Conservation (phyloP, 2,113 vertebrate genomes). For the Sebastes schlegelii region DNA sequence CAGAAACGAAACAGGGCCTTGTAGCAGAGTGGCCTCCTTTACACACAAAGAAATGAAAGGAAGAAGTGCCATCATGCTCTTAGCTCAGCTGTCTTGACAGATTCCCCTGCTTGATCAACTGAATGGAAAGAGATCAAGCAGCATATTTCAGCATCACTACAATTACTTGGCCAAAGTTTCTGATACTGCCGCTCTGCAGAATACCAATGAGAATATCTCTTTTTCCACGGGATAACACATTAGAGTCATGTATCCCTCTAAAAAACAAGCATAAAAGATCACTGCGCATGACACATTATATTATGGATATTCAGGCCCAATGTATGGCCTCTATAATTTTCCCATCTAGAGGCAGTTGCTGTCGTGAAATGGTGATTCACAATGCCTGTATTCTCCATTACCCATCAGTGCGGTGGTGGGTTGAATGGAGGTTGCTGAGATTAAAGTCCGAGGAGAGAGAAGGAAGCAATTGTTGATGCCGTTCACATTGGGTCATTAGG, state of each 20-base stretch:
- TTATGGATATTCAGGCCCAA: slow-evolving; percentile 41
- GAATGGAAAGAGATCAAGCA: slow-evolving; percentile 71
- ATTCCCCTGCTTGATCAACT: slow-evolving; percentile 67
- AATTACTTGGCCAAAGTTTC: slow-evolving; percentile 56
- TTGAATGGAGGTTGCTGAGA: slow-evolving; percentile 51
- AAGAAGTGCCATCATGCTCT: background rate
- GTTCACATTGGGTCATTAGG: slow-evolving; percentile 77
- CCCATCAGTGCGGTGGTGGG: slow-evolving; percentile 28
- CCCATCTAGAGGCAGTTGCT: slow-evolving; percentile 45
- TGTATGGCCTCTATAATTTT: slow-evolving; percentile 55
- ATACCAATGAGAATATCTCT: slow-evolving; percentile 48
- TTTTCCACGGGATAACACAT: background rate
- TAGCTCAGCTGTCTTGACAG: slow-evolving; percentile 51
- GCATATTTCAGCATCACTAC: slow-evolving; percentile 65
- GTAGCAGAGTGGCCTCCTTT: slow-evolving; percentile 36
- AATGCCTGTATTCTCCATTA: slow-evolving; percentile 54
- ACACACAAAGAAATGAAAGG: slow-evolving; percentile 27
- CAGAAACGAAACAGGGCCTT: slow-evolving; percentile 38
- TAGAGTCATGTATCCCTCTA: slow-evolving; percentile 17
- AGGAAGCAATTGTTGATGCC: slow-evolving; percentile 72
- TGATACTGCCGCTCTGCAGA: slow-evolving; percentile 43
- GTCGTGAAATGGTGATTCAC: slow-evolving; percentile 60
- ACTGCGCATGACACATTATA: slow-evolving; percentile 37
- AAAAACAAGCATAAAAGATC: slow-evolving; percentile 46
- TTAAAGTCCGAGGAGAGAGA: slow-evolving; percentile 68